Base-by-base conservation (phyloP, 2,113 vertebrate genomes). In the Charina bottae region DNA sequence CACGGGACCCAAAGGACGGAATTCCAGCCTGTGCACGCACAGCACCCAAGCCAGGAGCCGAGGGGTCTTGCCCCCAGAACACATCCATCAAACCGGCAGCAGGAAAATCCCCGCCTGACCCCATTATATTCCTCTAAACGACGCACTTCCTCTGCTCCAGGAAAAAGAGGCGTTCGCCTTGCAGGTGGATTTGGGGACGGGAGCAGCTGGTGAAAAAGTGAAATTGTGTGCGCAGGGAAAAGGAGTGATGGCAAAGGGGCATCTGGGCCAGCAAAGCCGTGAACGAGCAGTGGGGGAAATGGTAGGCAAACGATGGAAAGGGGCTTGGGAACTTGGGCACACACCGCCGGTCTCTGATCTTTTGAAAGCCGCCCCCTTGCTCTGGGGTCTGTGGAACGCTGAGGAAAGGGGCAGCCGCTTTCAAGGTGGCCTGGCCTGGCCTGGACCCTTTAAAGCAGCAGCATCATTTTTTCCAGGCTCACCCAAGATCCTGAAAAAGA, bases 41-140 rank as follows among this genome's bases (percentile, higher is more conserved):
- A 90, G 92, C 95, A 95, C 95, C 96, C 93, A 93, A 95, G 91
- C 93, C 11, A 0, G 9, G 62, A n/a, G 62, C 21, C 11, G n/a
- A 15, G 87, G 0, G 9, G 87, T 62, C 85, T 92, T 83, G 42
- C 88, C 92, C 85, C 53, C 15, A 0, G 0, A 78, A 95, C 90
- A 72, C 90, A 89, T 85, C 84, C 3, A 24, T 93, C 59, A 49
- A 93, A 84, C 5, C 78, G 94, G 68, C 90, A 37, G 90, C 6
- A 58, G 89, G 95, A 94, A 96, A 95, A 95, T 94, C 93, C 90
- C 90, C 59, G 42, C 83, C 0, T 0, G 88, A 94, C 94, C 94
- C 62, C 93, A 62, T 62, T 24, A 0, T 28, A 0, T 1, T 19
- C 24, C 1, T 83, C 0, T 89, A 89, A 54, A 91, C 85, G 90